These are phyloP conservation scores for Diabrotica balteata DNA, from an alignment of 2,888 invertebrate genomes.

Conservation along the genomic window DNA sequence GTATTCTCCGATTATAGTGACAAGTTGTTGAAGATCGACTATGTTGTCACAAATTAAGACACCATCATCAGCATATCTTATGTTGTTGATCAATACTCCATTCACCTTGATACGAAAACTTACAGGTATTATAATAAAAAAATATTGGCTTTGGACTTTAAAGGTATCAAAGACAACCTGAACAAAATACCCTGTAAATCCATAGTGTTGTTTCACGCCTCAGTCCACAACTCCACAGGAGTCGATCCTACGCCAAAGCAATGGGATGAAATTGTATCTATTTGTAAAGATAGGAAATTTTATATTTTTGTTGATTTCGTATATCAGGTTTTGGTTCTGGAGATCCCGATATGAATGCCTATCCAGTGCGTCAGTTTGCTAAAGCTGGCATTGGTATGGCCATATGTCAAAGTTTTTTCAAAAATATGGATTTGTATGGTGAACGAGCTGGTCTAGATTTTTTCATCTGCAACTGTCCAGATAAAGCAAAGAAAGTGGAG, in stretches of 20 bases:
- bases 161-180: constrained; percentile 69
- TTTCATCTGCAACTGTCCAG: constrained; percentile 62
- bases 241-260: constrained; percentile 67
- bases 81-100: too few relatives aligned
- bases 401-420: constrained; percentile 67
- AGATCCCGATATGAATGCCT: constrained; percentile 67
- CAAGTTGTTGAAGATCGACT: too few relatives aligned
- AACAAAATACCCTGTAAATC: constrained; percentile 69
- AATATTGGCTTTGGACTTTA: constrained; percentile 71
- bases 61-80: too few relatives aligned
- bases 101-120: too few relatives aligned
- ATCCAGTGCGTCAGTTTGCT: constrained; percentile 65
- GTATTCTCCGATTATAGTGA: too few relatives aligned
- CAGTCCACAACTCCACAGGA: constrained; percentile 75
- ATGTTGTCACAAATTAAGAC: too few relatives aligned
- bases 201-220: constrained; percentile 70
- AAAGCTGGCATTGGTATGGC: constrained; percentile 67
- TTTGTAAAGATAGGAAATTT: constrained; percentile 64
- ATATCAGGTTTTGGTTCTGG: constrained; percentile 70
- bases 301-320: constrained; percentile 74
- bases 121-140: constrained; percentile 71
- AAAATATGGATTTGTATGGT: constrained; percentile 72
- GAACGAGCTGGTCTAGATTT: constrained; percentile 70
- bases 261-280: constrained; percentile 69
- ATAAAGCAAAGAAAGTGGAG: constrained; percentile 66